Evolutionary conservation across 2,797 vertebrate genomes (phyloP), one percentile per base, ranked within the genome.

Genomic region (Rhabdomys pumilio): DNA sequence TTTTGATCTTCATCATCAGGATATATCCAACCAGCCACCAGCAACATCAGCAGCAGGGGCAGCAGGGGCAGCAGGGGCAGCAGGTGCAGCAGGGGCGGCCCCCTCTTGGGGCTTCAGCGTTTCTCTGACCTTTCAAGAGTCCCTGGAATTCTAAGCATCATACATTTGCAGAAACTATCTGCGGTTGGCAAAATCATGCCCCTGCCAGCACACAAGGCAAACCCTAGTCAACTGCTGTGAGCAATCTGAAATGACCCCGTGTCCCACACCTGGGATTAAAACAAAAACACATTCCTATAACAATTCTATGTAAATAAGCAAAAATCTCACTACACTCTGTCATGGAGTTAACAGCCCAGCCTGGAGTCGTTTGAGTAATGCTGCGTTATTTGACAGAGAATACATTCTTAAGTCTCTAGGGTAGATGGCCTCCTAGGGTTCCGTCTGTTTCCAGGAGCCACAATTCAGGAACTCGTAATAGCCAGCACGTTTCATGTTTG

Each of bases 401-500:
- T 67, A 73, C 24, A 34, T 41, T 90, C 41, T 89, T 34, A 61
- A 41, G 22, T 61, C 59, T 81, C 94, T 69, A 44, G 44, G 82
- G 65, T 63, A 81, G 47, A 67, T 34, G 34, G 73, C 12, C 24
- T 65, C 82, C 38, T 59, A 72, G 22, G 63, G 47, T 13, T 96
- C 38, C n/a, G 38, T 61, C 38, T 31, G 2, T 90, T 89, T 91
- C 55, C 44, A 34, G 1, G 34, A 53, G 47, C 65, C 20, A 69
- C 47, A 53, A 8, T 53, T 13, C 55, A 91, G 85, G 61, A 95
- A 94, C 85, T 96, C 69, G 20, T 24, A 20, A 77, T 11, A 65
- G 47, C 9, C 57, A 82, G 67, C 34, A 31, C 29, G 73, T 79
- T 79, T 90, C 84, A 77, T 83, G 55, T 94, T 86, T 81, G 20